These are phyloP conservation scores for Trissolcus basalis DNA, from an alignment of 1,140 invertebrate species.

Conservation along the genomic window DNA sequence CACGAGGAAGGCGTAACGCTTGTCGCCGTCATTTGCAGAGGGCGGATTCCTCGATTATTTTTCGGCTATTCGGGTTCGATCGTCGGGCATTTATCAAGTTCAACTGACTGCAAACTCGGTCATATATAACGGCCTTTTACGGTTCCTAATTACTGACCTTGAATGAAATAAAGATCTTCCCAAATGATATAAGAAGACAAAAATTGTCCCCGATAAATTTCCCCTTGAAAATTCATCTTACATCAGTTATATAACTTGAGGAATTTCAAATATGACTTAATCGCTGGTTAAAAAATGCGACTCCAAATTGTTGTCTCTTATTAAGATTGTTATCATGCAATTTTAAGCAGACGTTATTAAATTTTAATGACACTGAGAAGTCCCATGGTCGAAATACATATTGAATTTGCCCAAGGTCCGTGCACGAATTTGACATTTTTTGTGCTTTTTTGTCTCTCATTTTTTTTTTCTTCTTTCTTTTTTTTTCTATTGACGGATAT, in stretches of 20 bases:
- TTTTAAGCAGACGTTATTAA: too few species aligned
- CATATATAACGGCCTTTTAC: neutral
- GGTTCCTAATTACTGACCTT: slow-evolving; percentile 13
- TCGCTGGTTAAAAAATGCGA: neutral
- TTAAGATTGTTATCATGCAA: too few species aligned
- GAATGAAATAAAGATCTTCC: neutral
- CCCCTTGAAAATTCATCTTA: neutral
- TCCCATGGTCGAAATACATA: too few species aligned
- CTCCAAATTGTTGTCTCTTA: too few species aligned
- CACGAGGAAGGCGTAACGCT: slow-evolving; percentile 57
- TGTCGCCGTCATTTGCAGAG: slow-evolving; percentile 46
- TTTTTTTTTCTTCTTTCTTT: too few species aligned
- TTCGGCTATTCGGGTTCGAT: slow-evolving; percentile 43
- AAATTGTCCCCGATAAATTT: neutral
- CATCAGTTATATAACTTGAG: too few species aligned
- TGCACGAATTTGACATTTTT: too few species aligned
- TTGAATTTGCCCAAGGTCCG: too few species aligned
- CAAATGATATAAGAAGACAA: neutral
- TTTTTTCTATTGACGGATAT: too few species aligned
- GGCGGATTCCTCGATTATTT: slow-evolving; percentile 52
- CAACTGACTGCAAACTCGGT: slow-evolving; percentile 20
- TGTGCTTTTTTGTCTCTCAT: too few species aligned
- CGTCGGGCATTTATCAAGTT: slow-evolving; percentile 23
- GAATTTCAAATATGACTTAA: neutral
- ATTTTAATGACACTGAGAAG: too few species aligned